Evolutionary conservation across 2,888 invertebrate genomes (phyloP).

Genomic region (Drosophila paramelanica): DNA sequence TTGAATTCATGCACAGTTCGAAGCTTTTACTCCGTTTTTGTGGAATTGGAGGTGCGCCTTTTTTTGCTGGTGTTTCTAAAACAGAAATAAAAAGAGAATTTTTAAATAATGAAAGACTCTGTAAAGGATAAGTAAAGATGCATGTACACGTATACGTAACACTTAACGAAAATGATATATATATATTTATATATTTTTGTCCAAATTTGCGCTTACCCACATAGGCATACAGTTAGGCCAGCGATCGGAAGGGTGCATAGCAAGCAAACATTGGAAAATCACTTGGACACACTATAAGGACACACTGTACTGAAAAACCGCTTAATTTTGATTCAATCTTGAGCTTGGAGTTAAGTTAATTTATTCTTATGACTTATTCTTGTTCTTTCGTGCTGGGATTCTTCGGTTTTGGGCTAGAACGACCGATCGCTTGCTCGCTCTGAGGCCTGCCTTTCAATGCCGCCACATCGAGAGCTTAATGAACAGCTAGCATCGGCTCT

Average conservation of each 20-base stretch:
- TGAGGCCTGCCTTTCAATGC: constrained; percentile 28
- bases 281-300: constrained; percentile 29
- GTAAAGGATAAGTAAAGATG: background rate
- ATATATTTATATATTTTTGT: too few species aligned
- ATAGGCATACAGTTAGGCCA: constrained; percentile 41
- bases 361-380: background rate
- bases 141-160: background rate
- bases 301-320: constrained; percentile 11
- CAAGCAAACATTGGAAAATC: constrained; percentile 39
- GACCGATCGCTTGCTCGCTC: constrained; percentile 46
- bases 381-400: background rate
- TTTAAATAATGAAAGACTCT: background rate
- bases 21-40: constrained; percentile 89
- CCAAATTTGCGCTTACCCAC: constrained; percentile 41
- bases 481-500: constrained; percentile 39
- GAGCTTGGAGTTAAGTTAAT: background rate
- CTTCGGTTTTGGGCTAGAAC: constrained; percentile 23
- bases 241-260: constrained; percentile 33
- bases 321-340: background rate
- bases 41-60: constrained; percentile 91
- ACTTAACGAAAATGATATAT: too few species aligned
- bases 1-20: constrained; percentile 96
- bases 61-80: constrained; percentile 97
- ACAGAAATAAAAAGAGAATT: constrained; percentile 74
- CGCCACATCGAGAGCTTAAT: constrained; percentile 34